phyloP scores from a whole-genome alignment of 2,113 vertebrate species.

The Columba janthina region DNA sequence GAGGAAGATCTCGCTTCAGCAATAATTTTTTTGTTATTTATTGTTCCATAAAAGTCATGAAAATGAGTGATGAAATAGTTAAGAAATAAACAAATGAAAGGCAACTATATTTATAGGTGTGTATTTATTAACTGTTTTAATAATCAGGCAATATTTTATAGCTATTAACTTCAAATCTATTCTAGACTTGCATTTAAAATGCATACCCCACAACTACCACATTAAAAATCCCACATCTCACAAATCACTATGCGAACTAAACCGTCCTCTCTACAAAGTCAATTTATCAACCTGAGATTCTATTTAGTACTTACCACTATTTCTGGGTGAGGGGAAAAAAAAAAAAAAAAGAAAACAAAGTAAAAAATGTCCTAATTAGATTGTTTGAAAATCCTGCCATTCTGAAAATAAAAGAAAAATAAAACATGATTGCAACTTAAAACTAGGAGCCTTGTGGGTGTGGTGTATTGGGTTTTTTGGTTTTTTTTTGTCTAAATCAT shows the following conservation, averaged over 20 bases:
- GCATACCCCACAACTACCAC: background rate
- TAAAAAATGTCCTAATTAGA: background rate
- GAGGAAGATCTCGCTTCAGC: background rate
- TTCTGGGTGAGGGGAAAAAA: background rate
- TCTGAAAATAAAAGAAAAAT: background rate
- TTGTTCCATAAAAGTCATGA: background rate
- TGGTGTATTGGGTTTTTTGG: background rate
- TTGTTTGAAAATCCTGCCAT: background rate
- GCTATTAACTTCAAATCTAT: background rate
- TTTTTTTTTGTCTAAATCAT: background rate
- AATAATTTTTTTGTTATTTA: background rate
- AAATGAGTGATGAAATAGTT: conserved; percentile 25
- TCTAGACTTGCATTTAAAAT: conserved; percentile 7
- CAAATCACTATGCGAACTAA: conserved; percentile 9
- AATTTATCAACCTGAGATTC: background rate
- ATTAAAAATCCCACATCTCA: background rate
- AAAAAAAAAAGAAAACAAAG: background rate
- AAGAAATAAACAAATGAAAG: conserved; percentile 26
- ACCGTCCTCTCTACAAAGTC: background rate
- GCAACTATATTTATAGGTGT: background rate
- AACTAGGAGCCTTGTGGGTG: background rate
- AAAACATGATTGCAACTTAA: background rate
- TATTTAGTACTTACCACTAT: background rate
- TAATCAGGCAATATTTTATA: conserved; percentile 20
- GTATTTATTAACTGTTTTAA: conserved; percentile 16